phyloP scores from a whole-genome alignment of 2,113 vertebrate species.

The Pithys albifrons region DNA sequence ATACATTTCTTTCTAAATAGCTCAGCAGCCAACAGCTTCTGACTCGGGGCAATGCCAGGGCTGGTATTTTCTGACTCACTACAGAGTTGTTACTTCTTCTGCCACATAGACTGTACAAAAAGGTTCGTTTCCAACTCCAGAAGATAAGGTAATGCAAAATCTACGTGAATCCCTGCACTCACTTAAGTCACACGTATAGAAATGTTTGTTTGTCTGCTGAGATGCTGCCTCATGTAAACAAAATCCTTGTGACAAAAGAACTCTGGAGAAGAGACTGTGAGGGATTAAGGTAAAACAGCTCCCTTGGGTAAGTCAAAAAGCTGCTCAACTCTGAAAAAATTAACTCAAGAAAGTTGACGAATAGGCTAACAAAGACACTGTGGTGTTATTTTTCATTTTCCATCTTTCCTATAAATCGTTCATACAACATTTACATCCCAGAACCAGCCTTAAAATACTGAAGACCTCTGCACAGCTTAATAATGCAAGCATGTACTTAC shows the following conservation, averaged over 20 bases:
- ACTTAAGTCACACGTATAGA: background rate
- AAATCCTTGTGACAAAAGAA: background rate
- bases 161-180: background rate
- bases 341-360: background rate
- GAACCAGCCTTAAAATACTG: background rate
- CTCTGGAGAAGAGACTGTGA: background rate
- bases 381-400: background rate
- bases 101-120: background rate
- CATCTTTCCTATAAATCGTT: background rate
- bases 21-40: background rate
- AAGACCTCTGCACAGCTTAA: background rate
- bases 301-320: rapidly evolving
- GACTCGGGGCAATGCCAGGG: background rate
- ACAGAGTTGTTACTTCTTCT: background rate
- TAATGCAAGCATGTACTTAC: background rate
- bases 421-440: background rate
- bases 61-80: background rate
- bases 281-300: background rate
- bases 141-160: background rate
- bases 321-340: background rate
- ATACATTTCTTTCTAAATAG: background rate
- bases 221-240: background rate
- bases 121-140: background rate
- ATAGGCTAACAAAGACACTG: background rate
- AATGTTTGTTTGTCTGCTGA: rapidly evolving